Conservation (phyloP, 2,888 invertebrate species). For the Notodonta dromedarius region DNA sequence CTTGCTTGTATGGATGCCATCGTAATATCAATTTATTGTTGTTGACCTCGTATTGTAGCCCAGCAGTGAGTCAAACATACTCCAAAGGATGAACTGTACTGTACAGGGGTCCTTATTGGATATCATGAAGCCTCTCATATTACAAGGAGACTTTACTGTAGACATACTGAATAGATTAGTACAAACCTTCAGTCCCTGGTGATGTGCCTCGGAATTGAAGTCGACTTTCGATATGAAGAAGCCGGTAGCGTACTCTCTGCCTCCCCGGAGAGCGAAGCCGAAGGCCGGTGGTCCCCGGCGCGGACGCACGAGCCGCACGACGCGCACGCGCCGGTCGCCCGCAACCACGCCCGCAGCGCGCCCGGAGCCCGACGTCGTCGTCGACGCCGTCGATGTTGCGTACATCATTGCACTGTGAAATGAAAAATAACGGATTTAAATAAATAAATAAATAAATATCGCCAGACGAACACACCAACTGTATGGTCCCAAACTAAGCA, state of each 20-base stretch:
- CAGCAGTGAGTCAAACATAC: too few relatives aligned
- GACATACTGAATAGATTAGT: background rate
- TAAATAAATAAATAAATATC: too few relatives aligned
- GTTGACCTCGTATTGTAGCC: background rate
- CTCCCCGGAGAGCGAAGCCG: slow-evolving; percentile 93
- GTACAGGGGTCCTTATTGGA: too few relatives aligned
- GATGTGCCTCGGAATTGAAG: slow-evolving; percentile 93
- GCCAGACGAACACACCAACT: too few relatives aligned
- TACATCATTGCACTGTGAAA: slow-evolving; percentile 62
- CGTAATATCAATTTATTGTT: background rate
- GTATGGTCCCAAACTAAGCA: too few relatives aligned
- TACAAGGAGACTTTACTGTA: too few relatives aligned
- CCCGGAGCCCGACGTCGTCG: slow-evolving; percentile 70
- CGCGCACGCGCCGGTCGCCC: slow-evolving; percentile 70
- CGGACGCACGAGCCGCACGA: slow-evolving; percentile 72
- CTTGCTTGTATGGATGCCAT: slow-evolving; percentile 7
- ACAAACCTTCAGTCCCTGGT: slow-evolving; percentile 93
- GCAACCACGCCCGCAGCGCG: slow-evolving; percentile 51
- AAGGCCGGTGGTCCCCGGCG: slow-evolving; percentile 85
- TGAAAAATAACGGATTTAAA: background rate
- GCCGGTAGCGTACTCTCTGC: slow-evolving; percentile 95
- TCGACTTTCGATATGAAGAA: slow-evolving; percentile 96
- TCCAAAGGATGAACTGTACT: too few relatives aligned
- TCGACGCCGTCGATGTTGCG: slow-evolving; percentile 69
- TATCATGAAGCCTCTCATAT: too few relatives aligned